Conservation (phyloP, 2,888 invertebrate genomes). For the Andrena haemorrhoa region DNA sequence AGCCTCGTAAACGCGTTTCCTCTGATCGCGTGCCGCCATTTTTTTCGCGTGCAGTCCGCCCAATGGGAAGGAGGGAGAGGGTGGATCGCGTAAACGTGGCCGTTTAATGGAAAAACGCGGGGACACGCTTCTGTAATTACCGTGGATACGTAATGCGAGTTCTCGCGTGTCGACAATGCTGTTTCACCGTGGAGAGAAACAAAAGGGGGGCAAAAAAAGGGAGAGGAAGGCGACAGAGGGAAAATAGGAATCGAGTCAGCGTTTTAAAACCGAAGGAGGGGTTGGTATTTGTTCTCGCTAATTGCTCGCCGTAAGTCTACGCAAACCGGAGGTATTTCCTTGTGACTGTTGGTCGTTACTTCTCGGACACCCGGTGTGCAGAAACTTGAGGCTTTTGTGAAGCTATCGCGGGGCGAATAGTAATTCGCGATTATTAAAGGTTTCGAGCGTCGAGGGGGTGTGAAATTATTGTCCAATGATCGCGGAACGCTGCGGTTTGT, state of each 20-base stretch:
- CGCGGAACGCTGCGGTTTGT: too few relatives aligned
- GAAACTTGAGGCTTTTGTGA: neutral
- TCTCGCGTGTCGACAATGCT: slow-evolving; percentile 33
- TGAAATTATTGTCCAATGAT: too few relatives aligned
- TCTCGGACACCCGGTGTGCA: slow-evolving; percentile 2
- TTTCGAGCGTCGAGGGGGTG: too few relatives aligned
- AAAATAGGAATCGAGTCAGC: too few relatives aligned
- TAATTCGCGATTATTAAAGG: too few relatives aligned
- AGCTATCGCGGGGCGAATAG: neutral
- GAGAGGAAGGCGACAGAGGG: too few relatives aligned
- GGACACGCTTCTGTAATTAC: slow-evolving; percentile 31
- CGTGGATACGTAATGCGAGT: slow-evolving; percentile 33
- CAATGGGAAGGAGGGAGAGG: neutral
- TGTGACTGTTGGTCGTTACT: neutral
- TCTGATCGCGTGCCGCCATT: slow-evolving; percentile 37
- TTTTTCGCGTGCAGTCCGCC: slow-evolving; percentile 33
- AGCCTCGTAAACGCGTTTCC: slow-evolving; percentile 17
- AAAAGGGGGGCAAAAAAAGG: too few relatives aligned
- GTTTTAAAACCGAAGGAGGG: too few relatives aligned
- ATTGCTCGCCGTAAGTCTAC: neutral
- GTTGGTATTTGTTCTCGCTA: neutral
- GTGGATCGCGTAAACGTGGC: slow-evolving; percentile 24
- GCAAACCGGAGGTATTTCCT: neutral
- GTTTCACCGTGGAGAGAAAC: neutral
- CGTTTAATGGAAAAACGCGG: slow-evolving; percentile 53